These are phyloP conservation scores for Zonitis immaculata DNA, from an alignment of 2,888 invertebrate genomes.

Conservation along the genomic window DNA sequence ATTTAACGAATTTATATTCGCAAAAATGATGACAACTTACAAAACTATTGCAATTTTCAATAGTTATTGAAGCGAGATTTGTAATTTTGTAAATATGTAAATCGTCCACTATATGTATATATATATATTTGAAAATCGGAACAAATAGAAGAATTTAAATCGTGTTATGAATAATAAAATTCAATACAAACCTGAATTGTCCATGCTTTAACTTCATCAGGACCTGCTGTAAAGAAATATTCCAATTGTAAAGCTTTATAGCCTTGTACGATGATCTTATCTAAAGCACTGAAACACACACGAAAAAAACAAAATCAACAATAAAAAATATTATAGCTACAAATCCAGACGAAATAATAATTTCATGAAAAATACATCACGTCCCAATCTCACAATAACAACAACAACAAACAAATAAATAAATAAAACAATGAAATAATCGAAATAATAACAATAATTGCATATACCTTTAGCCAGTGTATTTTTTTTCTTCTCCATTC, in stretches of 20 bases:
- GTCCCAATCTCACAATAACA: neutral
- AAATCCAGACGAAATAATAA: no score
- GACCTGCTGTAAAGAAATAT: slow-evolving; percentile 97
- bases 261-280: slow-evolving; percentile 95
- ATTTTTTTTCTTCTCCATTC: slow-evolving; percentile 38
- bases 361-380: neutral
- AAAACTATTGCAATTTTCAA: neutral
- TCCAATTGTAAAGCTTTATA: slow-evolving; percentile 94
- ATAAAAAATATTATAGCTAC: neutral
- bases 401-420: neutral
- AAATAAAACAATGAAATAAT: slow-evolving; percentile 25
- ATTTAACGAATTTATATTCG: slow-evolving; percentile 29
- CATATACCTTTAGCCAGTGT: slow-evolving; percentile 19
- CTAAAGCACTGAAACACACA: slow-evolving; percentile 77
- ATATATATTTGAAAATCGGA: neutral
- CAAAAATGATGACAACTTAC: neutral
- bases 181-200: slow-evolving; percentile 77
- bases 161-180: slow-evolving; percentile 21
- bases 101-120: no score
- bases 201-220: slow-evolving; percentile 99
- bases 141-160: neutral
- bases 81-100: neutral
- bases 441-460: slow-evolving; percentile 40
- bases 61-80: neutral
- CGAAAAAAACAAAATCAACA: no score